Base-by-base conservation (phyloP, 1,140 invertebrate species). In the Goniozus legneri region DNA sequence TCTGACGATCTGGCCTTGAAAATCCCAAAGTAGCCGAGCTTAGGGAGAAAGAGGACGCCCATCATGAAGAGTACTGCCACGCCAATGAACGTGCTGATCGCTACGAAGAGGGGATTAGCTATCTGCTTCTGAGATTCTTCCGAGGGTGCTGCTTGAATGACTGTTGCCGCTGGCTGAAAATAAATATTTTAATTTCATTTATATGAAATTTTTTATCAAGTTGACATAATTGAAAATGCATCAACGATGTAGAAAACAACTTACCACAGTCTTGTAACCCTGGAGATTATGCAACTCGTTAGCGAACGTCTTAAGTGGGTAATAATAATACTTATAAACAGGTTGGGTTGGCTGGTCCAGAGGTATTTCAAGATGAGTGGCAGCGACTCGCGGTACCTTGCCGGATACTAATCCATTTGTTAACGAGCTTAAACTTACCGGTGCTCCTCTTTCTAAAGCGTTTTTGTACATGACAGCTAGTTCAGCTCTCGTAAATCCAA, bases 51-150 rank as follows among this genome's bases (percentile, higher is more conserved):
- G 1, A 67, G 16, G 7, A 67, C 49, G 34, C 59, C 56, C 34
- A 64, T 50, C 63, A 67, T 65, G 33, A 67, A 67, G 4, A 67
- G 15, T 19, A 65, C 22, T 15, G 65, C 63, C 57, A 64, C 64
- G 14, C 61, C 64, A 6, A 67, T 27, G 30, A 67, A 65, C 3
- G 62, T 58, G 27, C 61, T 65, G 20, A 67, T 58, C 14, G 63
- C 65, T 42, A 64, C 44, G 20, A 67, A 65, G 0, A 67, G 50
- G 16, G 65, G 65, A 53, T 60, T 62, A 6, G 52, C 44, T 2
- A 65, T 42, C 10, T 64, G 55, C 32, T 65, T 64, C 21, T 62
- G 56, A 8, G 62, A 57, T 24, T 45, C 45, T 38, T 51, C 44
- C 14, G 48, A 27, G 8, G 45, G 40, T 34, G 27, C 46, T 21